These are phyloP conservation scores for Metalampra italica DNA, from an alignment of 2,888 invertebrate genomes.

Conservation along the genomic window DNA sequence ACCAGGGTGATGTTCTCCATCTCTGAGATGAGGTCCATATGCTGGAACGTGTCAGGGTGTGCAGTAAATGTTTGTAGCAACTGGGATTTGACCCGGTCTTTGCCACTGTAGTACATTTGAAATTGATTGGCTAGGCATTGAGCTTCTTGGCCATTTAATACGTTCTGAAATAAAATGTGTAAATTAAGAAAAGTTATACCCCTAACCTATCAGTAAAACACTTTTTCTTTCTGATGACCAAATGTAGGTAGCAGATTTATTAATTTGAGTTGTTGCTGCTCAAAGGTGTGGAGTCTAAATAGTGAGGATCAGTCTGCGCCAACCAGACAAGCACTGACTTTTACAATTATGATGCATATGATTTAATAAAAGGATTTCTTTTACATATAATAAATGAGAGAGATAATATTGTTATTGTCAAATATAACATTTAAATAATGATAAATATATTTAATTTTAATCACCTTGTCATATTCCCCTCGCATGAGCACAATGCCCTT, in stretches of 20 bases:
- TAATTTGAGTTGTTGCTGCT: too few relatives aligned
- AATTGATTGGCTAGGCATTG: constrained; percentile 92
- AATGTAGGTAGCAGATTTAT: too few relatives aligned
- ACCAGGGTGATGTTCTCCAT: constrained; percentile 81
- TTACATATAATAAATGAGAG: too few relatives aligned
- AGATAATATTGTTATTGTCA: too few relatives aligned
- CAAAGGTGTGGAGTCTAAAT: too few relatives aligned
- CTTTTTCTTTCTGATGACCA: background rate
- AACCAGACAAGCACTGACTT: too few relatives aligned
- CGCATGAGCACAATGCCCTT: constrained; percentile 90
- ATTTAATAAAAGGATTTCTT: too few relatives aligned
- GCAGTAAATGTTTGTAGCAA: constrained; percentile 72
- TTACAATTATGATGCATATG: too few relatives aligned
- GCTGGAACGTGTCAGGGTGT: constrained; percentile 90
- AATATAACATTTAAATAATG: too few relatives aligned
- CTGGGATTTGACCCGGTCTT: constrained; percentile 78
- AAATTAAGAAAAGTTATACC: background rate
- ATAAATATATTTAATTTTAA: too few relatives aligned
- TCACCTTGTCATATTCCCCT: constrained; percentile 87
- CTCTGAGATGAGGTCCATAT: constrained; percentile 89
- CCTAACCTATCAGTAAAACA: too few relatives aligned
- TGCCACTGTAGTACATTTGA: constrained; percentile 88
- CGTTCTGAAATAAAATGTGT: constrained; percentile 67
- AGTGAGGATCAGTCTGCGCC: too few relatives aligned
- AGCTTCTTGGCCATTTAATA: constrained; percentile 86